Evolutionary conservation across 2,797 vertebrate genomes (phyloP).

Genomic region (Tapirus indicus): DNA sequence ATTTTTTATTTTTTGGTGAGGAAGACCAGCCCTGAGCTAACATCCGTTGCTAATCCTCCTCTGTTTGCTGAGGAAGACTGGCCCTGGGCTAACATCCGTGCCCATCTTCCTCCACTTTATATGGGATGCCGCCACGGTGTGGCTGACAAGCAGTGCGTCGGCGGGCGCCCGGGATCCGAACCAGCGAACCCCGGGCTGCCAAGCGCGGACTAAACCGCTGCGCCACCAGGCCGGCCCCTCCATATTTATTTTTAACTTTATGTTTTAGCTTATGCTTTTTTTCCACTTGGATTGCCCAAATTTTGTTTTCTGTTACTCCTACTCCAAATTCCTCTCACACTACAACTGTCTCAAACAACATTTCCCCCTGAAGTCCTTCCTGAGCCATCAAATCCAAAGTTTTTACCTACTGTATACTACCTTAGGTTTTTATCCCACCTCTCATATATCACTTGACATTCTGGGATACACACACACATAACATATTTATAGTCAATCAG

Average conservation of each 20-base stretch:
- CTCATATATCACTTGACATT: not conserved
- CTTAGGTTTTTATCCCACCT: not conserved
- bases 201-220: too few relatives aligned
- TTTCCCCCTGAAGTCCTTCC: not conserved
- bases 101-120: too few relatives aligned
- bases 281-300: not conserved
- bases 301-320: not conserved
- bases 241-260: constrained; percentile 15
- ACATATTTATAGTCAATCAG: not conserved
- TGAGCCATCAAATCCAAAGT: not conserved
- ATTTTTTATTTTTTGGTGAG: too few relatives aligned
- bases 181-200: too few relatives aligned
- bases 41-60: too few relatives aligned
- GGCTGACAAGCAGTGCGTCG: too few relatives aligned
- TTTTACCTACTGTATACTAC: not conserved
- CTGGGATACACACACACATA: not conserved
- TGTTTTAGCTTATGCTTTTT: not conserved
- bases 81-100: too few relatives aligned
- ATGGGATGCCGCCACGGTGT: too few relatives aligned
- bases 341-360: not conserved
- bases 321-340: not conserved
- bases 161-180: too few relatives aligned
- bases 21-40: too few relatives aligned
- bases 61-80: too few relatives aligned
- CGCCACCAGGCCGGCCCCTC: too few relatives aligned